phyloP scores from a whole-genome alignment of 1,140 invertebrate genomes.

The Caerostris extrusa region DNA sequence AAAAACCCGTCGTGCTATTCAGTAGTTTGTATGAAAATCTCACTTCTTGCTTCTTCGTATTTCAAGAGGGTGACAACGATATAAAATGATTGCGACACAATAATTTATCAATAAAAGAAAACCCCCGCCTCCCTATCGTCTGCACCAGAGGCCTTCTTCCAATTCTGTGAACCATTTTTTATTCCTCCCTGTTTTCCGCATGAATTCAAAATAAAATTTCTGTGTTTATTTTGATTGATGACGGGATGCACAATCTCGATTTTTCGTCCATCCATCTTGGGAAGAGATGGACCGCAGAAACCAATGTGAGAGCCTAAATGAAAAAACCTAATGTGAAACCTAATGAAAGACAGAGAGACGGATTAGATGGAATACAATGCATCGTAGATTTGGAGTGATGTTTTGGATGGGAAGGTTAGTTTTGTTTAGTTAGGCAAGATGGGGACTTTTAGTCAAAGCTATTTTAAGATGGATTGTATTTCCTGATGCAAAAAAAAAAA shows the following conservation, averaged over 20 bases:
- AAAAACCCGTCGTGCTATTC: constrained; percentile 19
- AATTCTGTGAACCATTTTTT: neutral
- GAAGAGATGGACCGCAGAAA: constrained; percentile 29
- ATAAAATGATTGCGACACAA: constrained; percentile 69
- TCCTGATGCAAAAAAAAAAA: too few species aligned
- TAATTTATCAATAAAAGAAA: constrained; percentile 69
- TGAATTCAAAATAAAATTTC: constrained; percentile 58
- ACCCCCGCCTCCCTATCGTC: neutral
- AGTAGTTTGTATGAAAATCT: constrained; percentile 54
- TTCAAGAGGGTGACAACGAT: constrained; percentile 49
- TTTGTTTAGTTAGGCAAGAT: neutral
- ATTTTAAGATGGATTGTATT: neutral
- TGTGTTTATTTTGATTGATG: constrained; percentile 58
- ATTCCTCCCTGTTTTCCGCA: neutral
- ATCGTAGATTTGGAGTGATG: neutral
- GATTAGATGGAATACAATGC: constrained; percentile 11
- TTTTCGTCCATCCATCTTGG: constrained; percentile 45
- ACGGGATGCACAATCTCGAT: constrained; percentile 48
- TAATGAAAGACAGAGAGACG: neutral
- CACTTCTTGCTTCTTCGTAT: constrained; percentile 34
- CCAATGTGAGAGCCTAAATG: constrained; percentile 44
- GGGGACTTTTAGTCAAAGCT: neutral
- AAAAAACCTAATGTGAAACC: too few species aligned
- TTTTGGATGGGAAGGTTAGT: neutral
- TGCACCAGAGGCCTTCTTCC: too few species aligned